Evolutionary conservation across 1,140 invertebrate species (phyloP), one percentile per base, ranked within the genome.

Genomic region (Cylas formicarius): DNA sequence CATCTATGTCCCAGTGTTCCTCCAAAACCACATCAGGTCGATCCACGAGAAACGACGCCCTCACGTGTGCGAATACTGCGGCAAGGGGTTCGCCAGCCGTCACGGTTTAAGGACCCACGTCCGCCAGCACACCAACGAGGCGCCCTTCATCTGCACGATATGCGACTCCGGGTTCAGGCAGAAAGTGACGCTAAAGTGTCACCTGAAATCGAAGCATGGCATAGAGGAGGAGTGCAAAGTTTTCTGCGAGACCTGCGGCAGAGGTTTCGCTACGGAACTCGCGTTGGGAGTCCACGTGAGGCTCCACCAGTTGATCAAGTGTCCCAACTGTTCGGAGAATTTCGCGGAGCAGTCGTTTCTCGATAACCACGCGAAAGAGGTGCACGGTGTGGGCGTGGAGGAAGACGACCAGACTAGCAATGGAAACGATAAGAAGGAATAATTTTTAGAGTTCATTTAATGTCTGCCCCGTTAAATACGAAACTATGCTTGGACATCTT

Each of bases 91-190:
- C 44, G 53, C 53, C 8, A 48, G 50, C 14, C 47, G 40, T 14
- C 47, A 53, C 26, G 56, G 53, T 4, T 22, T 55, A 26, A 43
- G 47, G 10, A 53, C 48, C 0, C 56, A 57, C 32, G 40, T 48
- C 9, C 10, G 56, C 16, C 53, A 57, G 26, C 56, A 57, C 23
- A 57, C 53, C 14, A 48, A 53, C 31, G 56, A 57, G 35, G 45
- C 53, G 11, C 57, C 57, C 2, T 57, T 49, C 33, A 35, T 48
- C 9, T 60, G 57, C 38, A 36, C 47, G 9, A 38, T 50, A 37
- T 60, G 57, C 31, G 44, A 18, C n/a, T 48, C 53, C 19, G 50
- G 57, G 21, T 60, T 60, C 28, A 40, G 51, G 10, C 53, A 60
- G 22, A 47, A 48, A 21, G 51, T 57, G 11, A 56, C 57, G 2